These are phyloP conservation scores for Diarsia dahlii DNA, from an alignment of 2,888 invertebrate genomes.

Conservation along the genomic window DNA sequence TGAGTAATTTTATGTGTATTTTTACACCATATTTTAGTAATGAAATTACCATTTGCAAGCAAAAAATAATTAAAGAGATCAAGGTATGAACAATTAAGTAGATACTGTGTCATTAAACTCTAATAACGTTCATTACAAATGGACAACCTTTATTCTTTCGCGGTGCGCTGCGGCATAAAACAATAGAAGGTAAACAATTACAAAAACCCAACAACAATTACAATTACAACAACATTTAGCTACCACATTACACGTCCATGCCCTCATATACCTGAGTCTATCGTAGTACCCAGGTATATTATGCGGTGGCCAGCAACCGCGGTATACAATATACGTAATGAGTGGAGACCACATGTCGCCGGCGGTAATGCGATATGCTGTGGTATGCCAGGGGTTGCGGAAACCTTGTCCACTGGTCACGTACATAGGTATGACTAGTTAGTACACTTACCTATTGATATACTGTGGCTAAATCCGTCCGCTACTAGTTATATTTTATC, in stretches of 20 bases:
- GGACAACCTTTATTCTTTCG: neutral
- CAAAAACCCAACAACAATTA: neutral
- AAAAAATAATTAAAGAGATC: neutral
- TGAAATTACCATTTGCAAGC: neutral
- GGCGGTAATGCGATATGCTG: conserved; percentile 59
- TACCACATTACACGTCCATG: conserved; percentile 30
- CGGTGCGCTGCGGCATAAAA: conserved; percentile 1
- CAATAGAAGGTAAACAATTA: conserved; percentile 21
- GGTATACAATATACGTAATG: conserved; percentile 51
- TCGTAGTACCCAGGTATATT: conserved; percentile 17
- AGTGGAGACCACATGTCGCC: conserved; percentile 51
- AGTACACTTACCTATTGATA: neutral
- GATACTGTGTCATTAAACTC: neutral
- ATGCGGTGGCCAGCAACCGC: conserved; percentile 38
- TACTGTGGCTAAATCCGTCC: too few relatives aligned
- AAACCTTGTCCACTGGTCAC: conserved; percentile 32
- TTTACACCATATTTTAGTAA: neutral
- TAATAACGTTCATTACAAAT: neutral
- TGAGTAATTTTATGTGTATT: neutral
- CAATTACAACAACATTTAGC: conserved; percentile 4
- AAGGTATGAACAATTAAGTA: neutral
- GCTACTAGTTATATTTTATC: too few relatives aligned
- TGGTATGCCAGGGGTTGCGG: conserved; percentile 34
- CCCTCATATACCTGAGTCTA: conserved; percentile 15
- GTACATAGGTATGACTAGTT: neutral